phyloP scores from a whole-genome alignment of 2,888 invertebrate species.

The Heteropelma amictum region DNA sequence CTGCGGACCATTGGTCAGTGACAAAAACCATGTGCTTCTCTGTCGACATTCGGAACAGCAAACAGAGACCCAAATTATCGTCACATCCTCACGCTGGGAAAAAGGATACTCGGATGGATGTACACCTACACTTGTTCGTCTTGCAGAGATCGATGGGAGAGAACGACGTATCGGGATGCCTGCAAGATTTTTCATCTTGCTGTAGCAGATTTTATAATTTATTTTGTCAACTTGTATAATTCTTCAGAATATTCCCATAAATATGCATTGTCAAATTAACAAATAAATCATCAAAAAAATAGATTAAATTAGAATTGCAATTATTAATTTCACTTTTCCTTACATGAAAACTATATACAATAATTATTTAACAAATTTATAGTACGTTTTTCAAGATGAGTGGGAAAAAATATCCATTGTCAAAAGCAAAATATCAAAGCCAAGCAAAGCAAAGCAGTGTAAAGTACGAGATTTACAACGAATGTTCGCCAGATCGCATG shows the following conservation, averaged over 20 bases:
- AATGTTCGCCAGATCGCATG: constrained; percentile 23
- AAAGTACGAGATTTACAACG: constrained; percentile 6
- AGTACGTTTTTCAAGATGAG: no score
- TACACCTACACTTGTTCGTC: constrained; percentile 25
- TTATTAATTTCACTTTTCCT: no score
- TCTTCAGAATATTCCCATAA: no score
- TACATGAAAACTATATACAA: no score
- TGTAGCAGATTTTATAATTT: no score
- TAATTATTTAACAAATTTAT: no score
- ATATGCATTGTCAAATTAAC: no score
- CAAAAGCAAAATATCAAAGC: background rate
- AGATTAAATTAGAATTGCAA: no score
- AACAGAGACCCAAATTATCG: constrained; percentile 15
- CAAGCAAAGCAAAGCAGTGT: background rate
- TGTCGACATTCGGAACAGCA: background rate
- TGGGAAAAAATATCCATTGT: no score
- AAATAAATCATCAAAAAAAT: no score
- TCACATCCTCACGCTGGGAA: constrained; percentile 26
- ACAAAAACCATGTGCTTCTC: constrained; percentile 32
- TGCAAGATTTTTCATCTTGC: constrained; percentile 6
- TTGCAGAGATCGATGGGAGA: background rate
- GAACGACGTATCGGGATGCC: background rate
- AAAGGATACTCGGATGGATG: constrained; percentile 35
- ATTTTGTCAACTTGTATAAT: no score
- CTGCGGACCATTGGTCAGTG: constrained; percentile 10